Conservation (phyloP, 1,140 invertebrate species). For the Pseudachorutes palmiensis region DNA sequence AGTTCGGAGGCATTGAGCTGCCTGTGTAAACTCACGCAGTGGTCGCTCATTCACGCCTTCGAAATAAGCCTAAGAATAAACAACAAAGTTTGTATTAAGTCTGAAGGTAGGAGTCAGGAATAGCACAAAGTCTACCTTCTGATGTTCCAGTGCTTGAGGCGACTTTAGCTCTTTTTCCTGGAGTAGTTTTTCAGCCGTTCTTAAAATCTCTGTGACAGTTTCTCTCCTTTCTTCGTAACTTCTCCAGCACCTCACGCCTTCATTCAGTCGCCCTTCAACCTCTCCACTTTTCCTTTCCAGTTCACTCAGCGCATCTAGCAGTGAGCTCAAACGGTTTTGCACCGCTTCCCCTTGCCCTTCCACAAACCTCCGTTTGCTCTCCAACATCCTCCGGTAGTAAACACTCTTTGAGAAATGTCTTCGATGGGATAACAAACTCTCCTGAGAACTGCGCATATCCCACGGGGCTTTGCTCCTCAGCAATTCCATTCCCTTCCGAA, state of each 20-base stretch:
- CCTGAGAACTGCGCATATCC: conserved; percentile 60
- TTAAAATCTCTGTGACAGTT: conserved; percentile 74
- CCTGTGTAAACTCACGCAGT: conserved; percentile 68
- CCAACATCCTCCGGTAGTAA: conserved; percentile 86
- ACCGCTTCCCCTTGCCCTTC: conserved; percentile 65
- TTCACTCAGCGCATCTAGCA: not conserved
- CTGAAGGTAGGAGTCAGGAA: conserved; percentile 6
- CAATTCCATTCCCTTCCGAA: conserved; percentile 69
- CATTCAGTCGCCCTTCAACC: conserved; percentile 53
- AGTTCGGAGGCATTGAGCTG: conserved; percentile 68
- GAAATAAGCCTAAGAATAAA: conserved; percentile 76
- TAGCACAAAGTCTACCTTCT: conserved; percentile 43
- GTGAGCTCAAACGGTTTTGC: conserved; percentile 48
- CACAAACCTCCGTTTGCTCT: conserved; percentile 91
- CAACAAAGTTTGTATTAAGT: too few relatives aligned
- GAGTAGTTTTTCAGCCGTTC: conserved; percentile 69
- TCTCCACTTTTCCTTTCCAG: not conserved
- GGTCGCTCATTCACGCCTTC: conserved; percentile 71
- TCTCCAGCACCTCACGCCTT: conserved; percentile 73
- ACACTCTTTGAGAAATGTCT: conserved; percentile 76
- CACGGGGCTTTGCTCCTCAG: conserved; percentile 54
- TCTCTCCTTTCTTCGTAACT: conserved; percentile 69
- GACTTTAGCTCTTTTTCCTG: conserved; percentile 71
- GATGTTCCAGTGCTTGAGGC: conserved; percentile 66
- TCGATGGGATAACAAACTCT: conserved; percentile 72